Base-by-base conservation (phyloP, 1,140 invertebrate species). In the Drosophila athabasca region DNA sequence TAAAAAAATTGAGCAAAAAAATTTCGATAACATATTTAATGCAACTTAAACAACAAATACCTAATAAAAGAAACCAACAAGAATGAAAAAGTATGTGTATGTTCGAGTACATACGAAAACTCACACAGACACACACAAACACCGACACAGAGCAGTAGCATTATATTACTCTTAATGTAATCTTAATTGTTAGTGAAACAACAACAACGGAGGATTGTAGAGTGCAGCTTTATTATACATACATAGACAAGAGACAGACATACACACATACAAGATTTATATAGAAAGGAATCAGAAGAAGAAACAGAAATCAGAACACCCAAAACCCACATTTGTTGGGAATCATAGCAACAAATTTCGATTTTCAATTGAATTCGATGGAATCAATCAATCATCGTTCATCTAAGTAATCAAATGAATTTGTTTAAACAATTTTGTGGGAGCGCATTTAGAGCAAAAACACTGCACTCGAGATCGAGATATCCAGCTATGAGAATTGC, bases 371-470 rank as follows among this genome's bases (percentile, higher is more conserved):
- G 39, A 85, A 64, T 54, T 39, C 35, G 35, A 5, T 35, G 31
- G 9, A 11, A 11, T 11, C 31, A 35, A 35, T 35, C 31, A 35
- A 35, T 39, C 35, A 39, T 39, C 35, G 11, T 39, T 13, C 35
- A 39, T 3, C 48, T 57, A 75, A 60, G 19, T 65, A 72, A 62
- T 44, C 57, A 52, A 62, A 75, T 39, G 46, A 79, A 60, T 59
- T 79, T 64, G 60, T 66, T 79, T 61, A 59, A 72, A 79, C 44
- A 54, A 48, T 79, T 79, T 71, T 44, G 61, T 65, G 66, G 77
- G 79, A 70, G 78, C 66, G 81, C 81, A 84, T 84, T 84, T 84
- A 80, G 50, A 82, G 66, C 62, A 74, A 65, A 17, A 60, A 66
- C 15, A 44, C 69, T 41, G 76, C 49, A 39, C 60, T 58, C 54